A percentile compares a stretch with the other conserved stretches of the same genome.
These are phyloP conservation scores for Takifugu flavidus DNA, from an alignment of 2,113 vertebrate genomes.

Conservation along the genomic window DNA sequence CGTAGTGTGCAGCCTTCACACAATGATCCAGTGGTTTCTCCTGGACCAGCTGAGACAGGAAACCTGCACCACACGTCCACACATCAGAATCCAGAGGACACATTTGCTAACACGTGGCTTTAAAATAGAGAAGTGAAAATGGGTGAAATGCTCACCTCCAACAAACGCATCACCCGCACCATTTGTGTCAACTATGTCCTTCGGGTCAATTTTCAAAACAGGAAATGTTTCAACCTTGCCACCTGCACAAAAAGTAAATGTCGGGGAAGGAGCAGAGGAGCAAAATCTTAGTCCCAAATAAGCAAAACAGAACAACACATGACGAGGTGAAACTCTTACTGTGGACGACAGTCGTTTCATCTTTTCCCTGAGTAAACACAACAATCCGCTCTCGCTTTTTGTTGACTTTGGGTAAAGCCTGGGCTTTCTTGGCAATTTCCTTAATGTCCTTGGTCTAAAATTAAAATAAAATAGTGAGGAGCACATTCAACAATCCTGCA, in stretches of 20 bases:
- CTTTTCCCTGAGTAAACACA: slow-evolving; percentile 92
- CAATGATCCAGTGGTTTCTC: slow-evolving; percentile 85
- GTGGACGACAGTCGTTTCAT: slow-evolving; percentile 82
- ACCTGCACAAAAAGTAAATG: slow-evolving; percentile 54
- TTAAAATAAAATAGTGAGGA: slow-evolving; percentile 11
- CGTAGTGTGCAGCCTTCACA: slow-evolving; percentile 90
- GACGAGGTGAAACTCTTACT: slow-evolving; percentile 64
- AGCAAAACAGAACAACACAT: background rate
- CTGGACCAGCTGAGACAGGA: slow-evolving; percentile 90
- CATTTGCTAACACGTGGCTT: background rate
- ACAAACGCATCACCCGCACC: slow-evolving; percentile 98
- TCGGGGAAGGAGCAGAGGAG: background rate
- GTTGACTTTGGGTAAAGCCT: slow-evolving; percentile 89
- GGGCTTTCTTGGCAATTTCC: slow-evolving; percentile 88
- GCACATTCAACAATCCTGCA: background rate
- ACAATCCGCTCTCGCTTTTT: slow-evolving; percentile 84
- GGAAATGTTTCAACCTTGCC: slow-evolving; percentile 83
- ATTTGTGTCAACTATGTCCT: slow-evolving; percentile 94
- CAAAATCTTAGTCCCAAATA: background rate
- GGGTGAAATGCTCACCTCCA: slow-evolving; percentile 78
- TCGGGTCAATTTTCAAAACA: slow-evolving; percentile 86
- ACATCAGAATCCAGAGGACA: slow-evolving; percentile 4
- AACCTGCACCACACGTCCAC: slow-evolving; percentile 72
- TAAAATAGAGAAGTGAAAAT: background rate
- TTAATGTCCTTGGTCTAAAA: slow-evolving; percentile 88